These are phyloP conservation scores for Apoderus coryli DNA, from an alignment of 2,888 invertebrate species.

Conservation along the genomic window DNA sequence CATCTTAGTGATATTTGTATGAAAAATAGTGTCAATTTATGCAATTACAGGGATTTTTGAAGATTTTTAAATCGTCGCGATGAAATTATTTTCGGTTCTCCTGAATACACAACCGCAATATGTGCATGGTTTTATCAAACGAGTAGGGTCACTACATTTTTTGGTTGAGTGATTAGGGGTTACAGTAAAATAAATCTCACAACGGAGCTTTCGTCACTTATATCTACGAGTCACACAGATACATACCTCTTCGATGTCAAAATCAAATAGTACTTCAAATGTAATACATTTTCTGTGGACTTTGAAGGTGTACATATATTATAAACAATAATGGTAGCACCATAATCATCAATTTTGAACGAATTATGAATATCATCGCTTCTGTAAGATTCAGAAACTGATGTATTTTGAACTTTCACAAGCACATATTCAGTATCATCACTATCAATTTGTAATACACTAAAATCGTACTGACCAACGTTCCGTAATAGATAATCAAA, in stretches of 20 bases:
- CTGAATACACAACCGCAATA: no score
- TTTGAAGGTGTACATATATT: slow-evolving; percentile 34
- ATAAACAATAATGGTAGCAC: slow-evolving; percentile 50
- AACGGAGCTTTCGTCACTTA: no score
- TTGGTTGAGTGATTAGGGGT: no score
- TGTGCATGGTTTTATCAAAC: no score
- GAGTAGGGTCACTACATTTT: no score
- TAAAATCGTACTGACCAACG: slow-evolving; percentile 51
- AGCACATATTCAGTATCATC: slow-evolving; percentile 36
- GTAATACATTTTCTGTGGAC: slow-evolving; percentile 28
- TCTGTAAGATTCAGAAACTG: slow-evolving; percentile 40
- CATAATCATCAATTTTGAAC: slow-evolving; percentile 49
- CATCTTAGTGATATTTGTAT: no score
- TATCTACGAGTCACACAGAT: no score
- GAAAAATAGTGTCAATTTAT: no score
- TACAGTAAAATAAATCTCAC: no score
- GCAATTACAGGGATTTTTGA: no score
- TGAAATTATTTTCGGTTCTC: no score
- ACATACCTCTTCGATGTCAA: slow-evolving; percentile 41
- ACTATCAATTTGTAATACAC: slow-evolving; percentile 45
- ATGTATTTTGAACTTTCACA: slow-evolving; percentile 46
- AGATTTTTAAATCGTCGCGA: no score
- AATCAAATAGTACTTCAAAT: slow-evolving; percentile 45
- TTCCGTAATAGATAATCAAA: slow-evolving; percentile 56
- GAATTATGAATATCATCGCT: slow-evolving; percentile 43